Percentiles rank a stretch among this genome's conserved stretches.
Conservation (phyloP, 2,113 vertebrate genomes). For the Rostratula benghalensis region DNA sequence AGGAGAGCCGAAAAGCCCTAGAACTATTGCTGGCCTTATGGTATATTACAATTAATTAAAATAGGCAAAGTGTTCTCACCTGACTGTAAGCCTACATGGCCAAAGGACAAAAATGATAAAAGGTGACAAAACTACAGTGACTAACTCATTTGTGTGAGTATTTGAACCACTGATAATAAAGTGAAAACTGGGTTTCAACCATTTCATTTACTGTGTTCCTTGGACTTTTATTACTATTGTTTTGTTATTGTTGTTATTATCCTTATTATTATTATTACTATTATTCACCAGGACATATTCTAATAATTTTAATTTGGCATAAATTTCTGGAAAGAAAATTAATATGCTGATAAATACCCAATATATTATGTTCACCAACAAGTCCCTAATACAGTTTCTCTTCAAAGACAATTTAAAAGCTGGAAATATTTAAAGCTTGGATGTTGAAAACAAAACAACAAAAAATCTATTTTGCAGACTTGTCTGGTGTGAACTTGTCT, state of each 20-base stretch:
- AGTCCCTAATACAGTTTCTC: not conserved
- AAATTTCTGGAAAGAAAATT: not conserved
- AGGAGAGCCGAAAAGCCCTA: not conserved
- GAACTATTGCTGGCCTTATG: not conserved
- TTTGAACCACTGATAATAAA: not conserved
- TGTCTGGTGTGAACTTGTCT: conserved; percentile 1
- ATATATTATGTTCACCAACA: not conserved
- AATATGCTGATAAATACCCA: not conserved
- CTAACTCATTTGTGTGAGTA: not conserved
- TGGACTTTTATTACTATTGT: not conserved
- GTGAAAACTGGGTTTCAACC: not conserved
- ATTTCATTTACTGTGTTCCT: not conserved
- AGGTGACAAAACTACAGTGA: not conserved
- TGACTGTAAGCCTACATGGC: not conserved
- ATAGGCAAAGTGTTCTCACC: not conserved
- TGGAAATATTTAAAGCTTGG: not conserved
- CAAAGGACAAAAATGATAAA: not conserved
- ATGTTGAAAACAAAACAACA: not conserved
- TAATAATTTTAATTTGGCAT: not conserved
- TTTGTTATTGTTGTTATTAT: not conserved
- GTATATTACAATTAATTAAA: not conserved
- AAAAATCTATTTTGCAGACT: conserved; percentile 1
- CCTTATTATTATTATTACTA: not conserved
- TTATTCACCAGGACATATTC: not conserved
- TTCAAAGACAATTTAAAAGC: not conserved